Conservation (phyloP, 2,113 vertebrate species). For the Xiphophorus hellerii region DNA sequence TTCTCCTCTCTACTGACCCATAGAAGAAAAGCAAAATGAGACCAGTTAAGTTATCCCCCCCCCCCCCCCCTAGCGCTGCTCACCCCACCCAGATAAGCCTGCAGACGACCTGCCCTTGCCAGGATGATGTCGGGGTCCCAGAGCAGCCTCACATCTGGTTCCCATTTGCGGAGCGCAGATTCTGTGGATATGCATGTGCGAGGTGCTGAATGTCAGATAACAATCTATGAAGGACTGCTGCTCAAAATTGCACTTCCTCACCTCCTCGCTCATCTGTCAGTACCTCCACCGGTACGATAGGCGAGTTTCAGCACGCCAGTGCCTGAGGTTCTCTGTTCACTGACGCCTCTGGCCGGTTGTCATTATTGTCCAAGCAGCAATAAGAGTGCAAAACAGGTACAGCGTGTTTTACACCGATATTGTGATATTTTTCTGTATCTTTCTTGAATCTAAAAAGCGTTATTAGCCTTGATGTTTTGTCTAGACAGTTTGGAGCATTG, state of each 20-base stretch:
- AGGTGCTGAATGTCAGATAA: slow-evolving; percentile 57
- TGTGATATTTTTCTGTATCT: not conserved
- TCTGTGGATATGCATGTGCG: slow-evolving; percentile 39
- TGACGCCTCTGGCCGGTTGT: slow-evolving; percentile 57
- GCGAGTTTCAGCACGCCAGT: slow-evolving; percentile 52
- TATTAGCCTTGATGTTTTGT: not conserved
- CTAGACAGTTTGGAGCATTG: slow-evolving; percentile 2
- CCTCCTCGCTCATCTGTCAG: slow-evolving; percentile 42
- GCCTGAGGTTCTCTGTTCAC: slow-evolving; percentile 34
- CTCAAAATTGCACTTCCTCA: slow-evolving; percentile 56
- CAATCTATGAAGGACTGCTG: slow-evolving; percentile 55
- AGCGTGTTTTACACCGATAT: slow-evolving; percentile 1
- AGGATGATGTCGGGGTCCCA: slow-evolving; percentile 62
- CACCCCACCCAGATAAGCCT: slow-evolving; percentile 64
- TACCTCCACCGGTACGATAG: slow-evolving; percentile 30
- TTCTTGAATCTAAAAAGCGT: not conserved
- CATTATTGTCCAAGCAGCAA: slow-evolving; percentile 52
- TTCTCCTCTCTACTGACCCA: slow-evolving; percentile 44
- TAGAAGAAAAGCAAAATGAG: slow-evolving; percentile 42
- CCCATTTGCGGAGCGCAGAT: slow-evolving; percentile 52
- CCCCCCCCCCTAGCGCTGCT: slow-evolving; percentile 20
- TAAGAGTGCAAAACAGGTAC: slow-evolving; percentile 2
- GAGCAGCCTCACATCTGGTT: slow-evolving; percentile 68
- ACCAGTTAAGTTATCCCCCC: slow-evolving; percentile 47
- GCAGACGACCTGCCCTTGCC: slow-evolving; percentile 54